Conservation (phyloP, 2,888 invertebrate genomes). For the Chymomyza fuscimana region DNA sequence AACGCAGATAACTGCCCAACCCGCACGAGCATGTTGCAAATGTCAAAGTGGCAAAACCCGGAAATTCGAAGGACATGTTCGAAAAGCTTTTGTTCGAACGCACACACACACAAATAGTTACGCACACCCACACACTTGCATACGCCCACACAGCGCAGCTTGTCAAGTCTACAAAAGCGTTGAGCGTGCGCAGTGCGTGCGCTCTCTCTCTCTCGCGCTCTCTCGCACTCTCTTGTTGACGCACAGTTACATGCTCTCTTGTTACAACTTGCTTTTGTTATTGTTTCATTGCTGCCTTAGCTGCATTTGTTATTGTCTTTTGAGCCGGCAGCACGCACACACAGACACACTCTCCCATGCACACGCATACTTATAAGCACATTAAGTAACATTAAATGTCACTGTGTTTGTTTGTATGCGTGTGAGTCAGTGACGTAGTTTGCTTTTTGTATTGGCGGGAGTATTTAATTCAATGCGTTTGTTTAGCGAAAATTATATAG, state of each 20-base stretch:
- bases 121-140: constrained; percentile 10
- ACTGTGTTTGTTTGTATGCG: constrained; percentile 3
- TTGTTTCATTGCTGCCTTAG: not conserved
- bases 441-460: not conserved
- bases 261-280: not conserved
- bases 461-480: too few species aligned
- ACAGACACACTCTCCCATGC: constrained; percentile 15
- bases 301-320: constrained; percentile 59
- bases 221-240: constrained; percentile 13
- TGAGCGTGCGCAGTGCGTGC: constrained; percentile 22
- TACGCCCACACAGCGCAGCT: not conserved
- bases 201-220: constrained; percentile 1
- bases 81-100: constrained; percentile 43
- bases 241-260: not conserved
- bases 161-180: constrained; percentile 40
- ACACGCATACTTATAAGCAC: not conserved
- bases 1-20: not conserved
- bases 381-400: not conserved
- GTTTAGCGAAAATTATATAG: too few species aligned
- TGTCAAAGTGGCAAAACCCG: constrained; percentile 78
- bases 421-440: not conserved
- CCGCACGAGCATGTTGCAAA: constrained; percentile 67
- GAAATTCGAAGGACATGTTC: constrained; percentile 79
- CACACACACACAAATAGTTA: constrained; percentile 27
- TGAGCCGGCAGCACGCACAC: constrained; percentile 54